A percentile compares a stretch with the other conserved stretches of the same genome.
Conservation (phyloP, 1,140 invertebrate genomes). For the Myzus persicae region DNA sequence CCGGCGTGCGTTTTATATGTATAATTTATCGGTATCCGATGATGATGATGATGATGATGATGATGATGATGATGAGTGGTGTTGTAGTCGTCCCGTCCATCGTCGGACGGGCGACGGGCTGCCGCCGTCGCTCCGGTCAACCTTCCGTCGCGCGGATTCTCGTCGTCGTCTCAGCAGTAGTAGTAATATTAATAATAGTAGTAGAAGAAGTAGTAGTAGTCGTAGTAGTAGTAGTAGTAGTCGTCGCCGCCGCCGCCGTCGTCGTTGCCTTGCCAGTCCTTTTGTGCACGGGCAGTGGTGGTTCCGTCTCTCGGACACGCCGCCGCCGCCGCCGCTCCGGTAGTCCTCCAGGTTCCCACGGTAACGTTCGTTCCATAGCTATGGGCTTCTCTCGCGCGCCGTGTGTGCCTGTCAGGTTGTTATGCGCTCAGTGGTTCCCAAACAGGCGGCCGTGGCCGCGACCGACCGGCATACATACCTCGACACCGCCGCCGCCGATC, state of each 20-base stretch:
- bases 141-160: constrained; percentile 42
- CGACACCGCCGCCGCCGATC: constrained; percentile 18
- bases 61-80: constrained; percentile 25
- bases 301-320: constrained; percentile 56
- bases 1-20: constrained; percentile 37
- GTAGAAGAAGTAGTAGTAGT: constrained; percentile 45
- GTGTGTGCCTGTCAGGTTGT: constrained; percentile 55
- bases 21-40: constrained; percentile 53
- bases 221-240: constrained; percentile 36
- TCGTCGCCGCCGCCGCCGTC: background rate
- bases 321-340: constrained; percentile 53
- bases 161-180: background rate
- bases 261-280: constrained; percentile 54
- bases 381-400: constrained; percentile 55
- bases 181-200: background rate
- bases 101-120: constrained; percentile 17
- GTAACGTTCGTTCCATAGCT: constrained; percentile 59
- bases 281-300: constrained; percentile 47
- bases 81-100: constrained; percentile 6
- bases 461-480: constrained; percentile 37
- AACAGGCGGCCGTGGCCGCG: constrained; percentile 23
- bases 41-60: constrained; percentile 24
- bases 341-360: constrained; percentile 58
- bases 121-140: constrained; percentile 40
- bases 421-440: constrained; percentile 55